Evolutionary conservation across 1,140 invertebrate genomes (phyloP).

Genomic region (Aphis gossypii): DNA sequence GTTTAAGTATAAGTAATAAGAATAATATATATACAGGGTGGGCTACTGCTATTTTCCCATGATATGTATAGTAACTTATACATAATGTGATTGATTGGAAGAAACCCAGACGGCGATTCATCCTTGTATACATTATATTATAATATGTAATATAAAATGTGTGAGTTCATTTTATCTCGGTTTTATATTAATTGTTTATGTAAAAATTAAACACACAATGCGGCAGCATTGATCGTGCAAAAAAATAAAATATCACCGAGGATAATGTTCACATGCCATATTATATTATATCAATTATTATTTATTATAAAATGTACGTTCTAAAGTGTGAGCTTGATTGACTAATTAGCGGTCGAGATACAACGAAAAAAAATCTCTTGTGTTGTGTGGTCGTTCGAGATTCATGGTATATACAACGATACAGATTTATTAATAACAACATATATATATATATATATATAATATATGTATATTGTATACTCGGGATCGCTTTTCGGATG

Average conservation of each 20-base stretch:
- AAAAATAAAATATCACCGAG: conserved; percentile 9
- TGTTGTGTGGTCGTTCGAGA: not conserved
- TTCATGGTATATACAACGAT: not conserved
- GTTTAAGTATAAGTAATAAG: not conserved
- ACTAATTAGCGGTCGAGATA: not conserved
- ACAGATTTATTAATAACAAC: not conserved
- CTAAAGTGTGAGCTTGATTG: not conserved
- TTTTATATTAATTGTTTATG: not conserved
- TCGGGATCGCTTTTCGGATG: not conserved
- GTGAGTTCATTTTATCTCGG: not conserved
- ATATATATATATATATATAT: not conserved
- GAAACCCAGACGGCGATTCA: not conserved
- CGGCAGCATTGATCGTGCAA: not conserved
- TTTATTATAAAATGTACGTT: not conserved
- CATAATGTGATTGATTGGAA: not conserved
- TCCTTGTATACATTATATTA: not conserved
- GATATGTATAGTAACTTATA: not conserved
- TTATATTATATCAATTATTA: not conserved
- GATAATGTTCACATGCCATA: not conserved
- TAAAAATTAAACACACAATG: not conserved
- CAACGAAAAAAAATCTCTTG: not conserved
- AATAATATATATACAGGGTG: not conserved
- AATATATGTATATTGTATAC: too few relatives aligned
- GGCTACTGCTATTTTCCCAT: not conserved
- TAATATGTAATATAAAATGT: not conserved